Conservation (phyloP, 2,113 vertebrate genomes). For the Hystrix brachyura region DNA sequence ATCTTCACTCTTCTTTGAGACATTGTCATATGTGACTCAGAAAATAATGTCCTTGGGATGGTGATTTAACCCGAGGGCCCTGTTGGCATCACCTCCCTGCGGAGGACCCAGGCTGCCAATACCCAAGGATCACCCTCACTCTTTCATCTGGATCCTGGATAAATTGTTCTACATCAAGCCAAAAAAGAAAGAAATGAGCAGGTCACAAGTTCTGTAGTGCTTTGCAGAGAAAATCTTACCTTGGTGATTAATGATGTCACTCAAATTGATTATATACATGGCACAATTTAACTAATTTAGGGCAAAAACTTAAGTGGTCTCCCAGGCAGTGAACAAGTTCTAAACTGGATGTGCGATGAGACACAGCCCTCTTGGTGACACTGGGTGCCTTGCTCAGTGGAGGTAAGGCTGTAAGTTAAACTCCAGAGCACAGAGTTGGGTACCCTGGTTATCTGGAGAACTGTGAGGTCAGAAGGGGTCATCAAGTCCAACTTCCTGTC, state of each 20-base stretch:
- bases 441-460: neutral
- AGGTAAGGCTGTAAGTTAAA: neutral
- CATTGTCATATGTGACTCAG: neutral
- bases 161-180: neutral
- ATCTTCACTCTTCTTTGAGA: constrained; percentile 21
- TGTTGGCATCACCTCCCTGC: neutral
- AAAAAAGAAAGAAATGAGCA: neutral
- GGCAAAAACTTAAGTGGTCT: constrained; percentile 14
- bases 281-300: constrained; percentile 15
- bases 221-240: neutral
- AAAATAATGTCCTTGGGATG: neutral
- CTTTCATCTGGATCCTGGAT: neutral
- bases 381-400: neutral
- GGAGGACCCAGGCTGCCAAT: neutral
- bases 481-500: neutral
- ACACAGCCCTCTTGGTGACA: neutral
- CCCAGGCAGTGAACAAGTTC: neutral
- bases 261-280: constrained; percentile 3
- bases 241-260: neutral
- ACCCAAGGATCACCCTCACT: neutral
- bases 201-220: neutral
- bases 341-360: neutral
- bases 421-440: neutral
- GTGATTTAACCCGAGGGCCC: neutral
- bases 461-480: neutral